Base-by-base conservation (phyloP, 2,113 vertebrate genomes). In the Corvus cornix region DNA sequence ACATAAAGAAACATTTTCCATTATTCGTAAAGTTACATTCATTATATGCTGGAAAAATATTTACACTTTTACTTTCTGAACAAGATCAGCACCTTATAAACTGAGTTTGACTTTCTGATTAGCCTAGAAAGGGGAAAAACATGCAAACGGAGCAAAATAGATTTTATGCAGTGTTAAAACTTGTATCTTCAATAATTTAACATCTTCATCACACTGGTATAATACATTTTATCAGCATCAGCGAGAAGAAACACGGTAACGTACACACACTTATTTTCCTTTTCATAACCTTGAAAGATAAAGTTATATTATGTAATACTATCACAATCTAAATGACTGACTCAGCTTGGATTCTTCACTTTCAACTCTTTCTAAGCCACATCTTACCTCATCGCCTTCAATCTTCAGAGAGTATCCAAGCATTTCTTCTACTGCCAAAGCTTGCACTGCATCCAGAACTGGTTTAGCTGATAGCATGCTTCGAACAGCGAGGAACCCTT, bases 351-450 rank as follows among this genome's bases (percentile, higher is more conserved):
- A 94, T 64, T 87, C 93, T 67, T 96, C 44, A 70, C 39, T 86
- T 94, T 33, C 66, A 87, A 43, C 13, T 72, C 33, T 2, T 76
- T 94, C 85, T 53, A 78, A 94, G 78, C 68, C 4, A 0, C 56
- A 89, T 51, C 96, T 97, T 97, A 97, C 97, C 96, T 96, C 96
- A 95, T 94, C 11, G 55, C 89, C 81, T 96, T 92, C 89, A 68
- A 35, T 78, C 90, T 97, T 95, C 96, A 93, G 64, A 95, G 58
- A 86, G 53, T 23, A 90, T 77, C 84, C 91, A 87, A 95, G 44
- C 93, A 90, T 96, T 95, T 96, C 93, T 96, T 97, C 93, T 84
- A 37, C 62, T 93, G 93, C 84, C 88, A 89, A 94, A 91, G 87
- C 81, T 5, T 87, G 48, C 63, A 80, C 73, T 89, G 88, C 64